Evolutionary conservation across 1,140 invertebrate genomes (phyloP).

Genomic region (Saccostrea glomerata): DNA sequence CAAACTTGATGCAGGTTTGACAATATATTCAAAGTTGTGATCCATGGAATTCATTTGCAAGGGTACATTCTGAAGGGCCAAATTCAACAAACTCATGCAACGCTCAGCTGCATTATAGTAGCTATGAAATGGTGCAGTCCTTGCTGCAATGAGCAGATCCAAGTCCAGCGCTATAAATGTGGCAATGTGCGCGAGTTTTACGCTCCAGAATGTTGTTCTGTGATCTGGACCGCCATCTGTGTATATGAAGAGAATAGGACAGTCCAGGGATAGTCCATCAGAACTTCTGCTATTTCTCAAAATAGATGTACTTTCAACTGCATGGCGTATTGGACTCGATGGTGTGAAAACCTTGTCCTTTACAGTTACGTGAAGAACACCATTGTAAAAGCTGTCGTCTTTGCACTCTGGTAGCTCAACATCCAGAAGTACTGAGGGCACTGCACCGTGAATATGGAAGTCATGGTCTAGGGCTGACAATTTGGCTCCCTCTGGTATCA

Average conservation of each 20-base stretch:
- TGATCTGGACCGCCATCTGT: too few species aligned
- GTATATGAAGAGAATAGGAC: constrained; percentile 52
- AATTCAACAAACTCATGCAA: constrained; percentile 58
- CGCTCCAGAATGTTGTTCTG: too few species aligned
- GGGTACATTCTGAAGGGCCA: constrained; percentile 50
- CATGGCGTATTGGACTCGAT: constrained; percentile 57
- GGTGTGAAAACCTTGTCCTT: constrained; percentile 61
- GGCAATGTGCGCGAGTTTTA: constrained; percentile 48
- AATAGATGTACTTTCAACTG: constrained; percentile 43
- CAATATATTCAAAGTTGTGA: neutral
- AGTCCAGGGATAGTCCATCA: neutral
- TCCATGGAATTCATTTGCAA: constrained; percentile 13
- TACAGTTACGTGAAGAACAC: constrained; percentile 51
- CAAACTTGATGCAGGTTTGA: neutral
- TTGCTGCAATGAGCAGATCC: constrained; percentile 55
- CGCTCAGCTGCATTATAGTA: constrained; percentile 60
- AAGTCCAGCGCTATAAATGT: constrained; percentile 53
- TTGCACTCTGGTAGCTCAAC: constrained; percentile 32
- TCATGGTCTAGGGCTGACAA: too few species aligned
- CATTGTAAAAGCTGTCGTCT: constrained; percentile 52
- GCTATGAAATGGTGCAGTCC: constrained; percentile 53
- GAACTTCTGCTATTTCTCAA: neutral
- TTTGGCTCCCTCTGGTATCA: neutral
- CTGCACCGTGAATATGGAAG: constrained; percentile 14
- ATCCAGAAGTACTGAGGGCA: constrained; percentile 45